Conservation (phyloP, 2,797 vertebrate species). For the Microctenopoma steveboyesi region DNA sequence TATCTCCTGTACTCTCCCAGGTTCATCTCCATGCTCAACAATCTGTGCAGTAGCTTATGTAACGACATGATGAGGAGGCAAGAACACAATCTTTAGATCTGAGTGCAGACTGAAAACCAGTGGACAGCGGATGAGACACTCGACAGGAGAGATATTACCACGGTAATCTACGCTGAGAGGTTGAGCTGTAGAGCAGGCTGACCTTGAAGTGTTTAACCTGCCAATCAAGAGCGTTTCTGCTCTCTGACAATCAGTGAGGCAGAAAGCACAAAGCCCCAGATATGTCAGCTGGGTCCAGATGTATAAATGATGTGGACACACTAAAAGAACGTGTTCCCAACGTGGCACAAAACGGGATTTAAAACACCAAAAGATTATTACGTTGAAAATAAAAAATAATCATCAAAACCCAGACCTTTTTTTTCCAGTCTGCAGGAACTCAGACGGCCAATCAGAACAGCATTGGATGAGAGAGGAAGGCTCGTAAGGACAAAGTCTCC, state of each 20-base stretch:
- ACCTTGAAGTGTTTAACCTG: constrained; percentile 80
- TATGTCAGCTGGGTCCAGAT: constrained; percentile 64
- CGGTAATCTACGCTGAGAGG: constrained; percentile 72
- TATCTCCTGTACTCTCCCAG: constrained; percentile 11
- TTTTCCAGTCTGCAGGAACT: too few species aligned
- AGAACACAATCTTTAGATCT: constrained; percentile 67
- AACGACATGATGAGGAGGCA: constrained; percentile 49
- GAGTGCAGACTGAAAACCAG: constrained; percentile 53
- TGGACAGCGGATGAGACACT: constrained; percentile 29
- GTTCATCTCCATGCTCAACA: constrained; percentile 51
- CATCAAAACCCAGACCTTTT: too few species aligned
- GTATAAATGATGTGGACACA: constrained; percentile 52
- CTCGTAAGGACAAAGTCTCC: too few species aligned
- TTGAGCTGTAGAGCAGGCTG: constrained; percentile 63
- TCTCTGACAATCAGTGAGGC: constrained; percentile 60
- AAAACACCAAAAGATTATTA: neutral
- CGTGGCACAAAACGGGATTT: constrained; percentile 24
- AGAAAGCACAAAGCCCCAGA: constrained; percentile 69
- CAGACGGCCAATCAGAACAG: too few species aligned
- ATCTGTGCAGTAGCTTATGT: constrained; percentile 48
- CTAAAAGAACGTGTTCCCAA: constrained; percentile 19
- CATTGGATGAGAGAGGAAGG: too few species aligned
- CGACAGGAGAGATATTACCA: constrained; percentile 70
- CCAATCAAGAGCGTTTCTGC: constrained; percentile 70
- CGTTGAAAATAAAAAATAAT: too few species aligned